phyloP scores from a whole-genome alignment of 1,140 invertebrate genomes.

The Leptoteleia sp. region DNA sequence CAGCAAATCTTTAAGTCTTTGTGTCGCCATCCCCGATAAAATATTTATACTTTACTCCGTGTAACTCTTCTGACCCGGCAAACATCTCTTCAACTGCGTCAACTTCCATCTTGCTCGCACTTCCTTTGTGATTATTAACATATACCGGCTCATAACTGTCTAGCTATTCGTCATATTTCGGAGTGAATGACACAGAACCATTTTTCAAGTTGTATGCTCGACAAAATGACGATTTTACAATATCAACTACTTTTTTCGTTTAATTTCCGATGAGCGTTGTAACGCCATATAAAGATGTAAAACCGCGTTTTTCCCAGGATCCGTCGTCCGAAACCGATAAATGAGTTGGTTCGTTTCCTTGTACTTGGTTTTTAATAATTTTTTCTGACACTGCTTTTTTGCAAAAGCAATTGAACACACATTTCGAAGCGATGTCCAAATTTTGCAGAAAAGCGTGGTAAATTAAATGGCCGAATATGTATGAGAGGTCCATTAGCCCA shows the following conservation, averaged over 20 bases:
- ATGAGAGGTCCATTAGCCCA: too few species aligned
- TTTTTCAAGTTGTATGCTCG: slow-evolving; percentile 13
- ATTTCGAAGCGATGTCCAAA: slow-evolving; percentile 3
- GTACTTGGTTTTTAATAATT: slow-evolving; percentile 4
- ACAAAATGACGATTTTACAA: slow-evolving; percentile 21
- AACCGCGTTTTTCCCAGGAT: slow-evolving; percentile 27
- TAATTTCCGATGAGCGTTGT: slow-evolving; percentile 10
- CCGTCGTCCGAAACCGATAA: slow-evolving; percentile 23
- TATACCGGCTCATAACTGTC: slow-evolving; percentile 7
- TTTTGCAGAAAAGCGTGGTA: too few species aligned
- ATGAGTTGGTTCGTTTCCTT: slow-evolving; percentile 5
- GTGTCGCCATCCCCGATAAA: slow-evolving; percentile 55
- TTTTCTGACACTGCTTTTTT: slow-evolving; percentile 19
- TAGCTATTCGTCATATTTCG: slow-evolving; percentile 12
- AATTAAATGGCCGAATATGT: too few species aligned
- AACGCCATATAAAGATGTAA: slow-evolving; percentile 2
- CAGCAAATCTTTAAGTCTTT: background rate
- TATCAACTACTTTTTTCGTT: slow-evolving; percentile 30
- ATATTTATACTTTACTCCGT: slow-evolving; percentile 33
- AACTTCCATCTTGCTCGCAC: slow-evolving; percentile 28
- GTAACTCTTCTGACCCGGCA: slow-evolving; percentile 30
- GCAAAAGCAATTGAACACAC: slow-evolving; percentile 2
- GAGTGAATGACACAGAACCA: slow-evolving; percentile 8
- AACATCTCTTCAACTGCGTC: slow-evolving; percentile 46
- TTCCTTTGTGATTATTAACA: slow-evolving; percentile 32